phyloP scores from a whole-genome alignment of 2,113 vertebrate species.

The Cnemophilus loriae region DNA sequence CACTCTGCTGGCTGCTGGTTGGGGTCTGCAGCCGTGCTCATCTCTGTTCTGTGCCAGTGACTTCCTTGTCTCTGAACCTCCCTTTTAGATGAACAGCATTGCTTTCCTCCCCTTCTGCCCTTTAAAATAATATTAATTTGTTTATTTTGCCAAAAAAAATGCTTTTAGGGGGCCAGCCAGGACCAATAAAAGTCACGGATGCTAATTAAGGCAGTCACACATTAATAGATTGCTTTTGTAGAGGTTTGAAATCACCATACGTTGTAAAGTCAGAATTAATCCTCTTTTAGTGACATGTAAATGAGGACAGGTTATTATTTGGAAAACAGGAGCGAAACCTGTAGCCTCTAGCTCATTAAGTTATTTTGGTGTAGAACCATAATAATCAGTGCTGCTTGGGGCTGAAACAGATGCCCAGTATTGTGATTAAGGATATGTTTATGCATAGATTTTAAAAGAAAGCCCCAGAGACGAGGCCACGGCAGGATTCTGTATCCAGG shows the following conservation, averaged over 20 bases:
- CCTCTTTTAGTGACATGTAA: not conserved
- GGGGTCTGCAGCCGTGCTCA: not conserved
- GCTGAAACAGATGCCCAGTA: not conserved
- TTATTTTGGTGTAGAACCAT: not conserved
- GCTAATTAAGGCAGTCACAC: not conserved
- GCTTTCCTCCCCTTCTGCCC: not conserved
- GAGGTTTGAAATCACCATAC: not conserved
- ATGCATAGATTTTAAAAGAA: not conserved
- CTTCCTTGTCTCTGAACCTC: not conserved
- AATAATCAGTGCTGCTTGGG: not conserved
- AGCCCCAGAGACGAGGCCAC: not conserved
- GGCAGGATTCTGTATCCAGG: not conserved
- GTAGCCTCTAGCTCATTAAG: not conserved
- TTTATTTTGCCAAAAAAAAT: not conserved
- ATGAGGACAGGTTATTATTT: not conserved
- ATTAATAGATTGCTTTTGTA: not conserved
- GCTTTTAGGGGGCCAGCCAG: not conserved
- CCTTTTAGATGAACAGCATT: not conserved
- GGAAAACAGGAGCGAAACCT: not conserved
- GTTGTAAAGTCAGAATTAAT: not conserved
- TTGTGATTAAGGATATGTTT: not conserved
- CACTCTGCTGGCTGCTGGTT: not conserved
- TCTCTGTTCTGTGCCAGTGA: not conserved
- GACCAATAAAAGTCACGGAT: not conserved
- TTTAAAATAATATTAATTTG: not conserved